Percentiles rank a stretch among this genome's conserved stretches.
Evolutionary conservation across 2,888 invertebrate species (phyloP).

Genomic region (Cecidostiba fungosa): DNA sequence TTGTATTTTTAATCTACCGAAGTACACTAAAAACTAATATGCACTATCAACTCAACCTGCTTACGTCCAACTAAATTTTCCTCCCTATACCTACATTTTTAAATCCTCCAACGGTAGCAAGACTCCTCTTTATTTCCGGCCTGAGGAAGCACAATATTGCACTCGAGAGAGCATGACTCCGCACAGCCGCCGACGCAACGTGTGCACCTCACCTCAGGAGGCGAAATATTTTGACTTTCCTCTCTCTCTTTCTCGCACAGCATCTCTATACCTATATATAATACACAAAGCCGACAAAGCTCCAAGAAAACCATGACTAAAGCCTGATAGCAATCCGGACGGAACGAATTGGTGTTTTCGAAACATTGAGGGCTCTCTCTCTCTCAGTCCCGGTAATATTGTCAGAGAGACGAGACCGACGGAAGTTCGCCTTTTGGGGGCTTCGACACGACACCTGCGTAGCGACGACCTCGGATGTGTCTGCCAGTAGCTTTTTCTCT

Average conservation of each 20-base stretch:
- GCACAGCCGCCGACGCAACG: not conserved
- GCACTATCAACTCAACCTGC: no score
- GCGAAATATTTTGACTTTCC: conserved; percentile 56
- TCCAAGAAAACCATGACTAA: conserved; percentile 49
- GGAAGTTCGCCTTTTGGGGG: conserved; percentile 37
- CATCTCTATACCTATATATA: not conserved
- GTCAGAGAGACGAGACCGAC: conserved; percentile 9
- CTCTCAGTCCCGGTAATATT: not conserved
- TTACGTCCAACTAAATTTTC: no score
- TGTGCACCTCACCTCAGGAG: conserved; percentile 18
- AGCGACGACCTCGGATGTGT: conserved; percentile 2
- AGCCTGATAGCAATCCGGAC: conserved; percentile 35
- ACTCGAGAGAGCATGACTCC: not conserved
- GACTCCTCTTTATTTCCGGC: not conserved
- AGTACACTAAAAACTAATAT: no score
- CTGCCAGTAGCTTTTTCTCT: not conserved
- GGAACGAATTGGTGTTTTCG: conserved; percentile 78
- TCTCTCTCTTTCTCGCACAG: not conserved
- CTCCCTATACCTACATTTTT: no score
- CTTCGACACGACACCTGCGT: conserved; percentile 38
- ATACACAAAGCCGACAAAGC: conserved; percentile 10
- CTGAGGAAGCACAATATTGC: not conserved
- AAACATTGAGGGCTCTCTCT: conserved; percentile 69
- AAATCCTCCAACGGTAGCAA: not conserved
- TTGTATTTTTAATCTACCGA: no score